These are phyloP conservation scores for Zhuqinia jingwanae DNA, from an alignment of 2,888 invertebrate genomes.

Conservation along the genomic window DNA sequence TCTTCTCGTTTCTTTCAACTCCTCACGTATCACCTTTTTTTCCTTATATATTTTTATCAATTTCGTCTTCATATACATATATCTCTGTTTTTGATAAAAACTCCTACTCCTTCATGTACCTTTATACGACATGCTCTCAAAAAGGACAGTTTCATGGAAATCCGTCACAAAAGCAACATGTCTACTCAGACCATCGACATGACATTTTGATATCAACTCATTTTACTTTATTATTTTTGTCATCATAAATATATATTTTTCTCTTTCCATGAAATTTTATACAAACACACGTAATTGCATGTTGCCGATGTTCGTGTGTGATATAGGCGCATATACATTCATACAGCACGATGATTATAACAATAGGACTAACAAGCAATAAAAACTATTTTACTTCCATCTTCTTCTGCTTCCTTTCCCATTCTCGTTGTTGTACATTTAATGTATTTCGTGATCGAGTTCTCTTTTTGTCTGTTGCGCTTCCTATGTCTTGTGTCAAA, in stretches of 20 bases:
- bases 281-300: conserved; percentile 11
- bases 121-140: not conserved
- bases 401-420: conserved; percentile 11
- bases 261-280: not conserved
- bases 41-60: not conserved
- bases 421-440: too few species aligned
- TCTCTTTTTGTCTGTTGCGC: not conserved
- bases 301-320: too few species aligned
- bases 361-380: not conserved
- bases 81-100: too few species aligned
- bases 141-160: not conserved
- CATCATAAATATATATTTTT: not conserved
- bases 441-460: too few species aligned
- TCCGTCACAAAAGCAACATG: not conserved
- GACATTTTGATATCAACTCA: not conserved
- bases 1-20: not conserved
- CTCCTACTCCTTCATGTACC: too few species aligned
- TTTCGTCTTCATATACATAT: not conserved
- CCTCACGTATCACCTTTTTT: too few species aligned
- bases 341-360: not conserved
- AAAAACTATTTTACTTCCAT: not conserved
- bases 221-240: conserved; percentile 1
- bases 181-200: not conserved
- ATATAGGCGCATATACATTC: too few species aligned
- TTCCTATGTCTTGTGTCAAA: too few species aligned